Evolutionary conservation across 92 coral and sea anemone species (phyloP).

Genomic region (Palythoa grandiflora): DNA sequence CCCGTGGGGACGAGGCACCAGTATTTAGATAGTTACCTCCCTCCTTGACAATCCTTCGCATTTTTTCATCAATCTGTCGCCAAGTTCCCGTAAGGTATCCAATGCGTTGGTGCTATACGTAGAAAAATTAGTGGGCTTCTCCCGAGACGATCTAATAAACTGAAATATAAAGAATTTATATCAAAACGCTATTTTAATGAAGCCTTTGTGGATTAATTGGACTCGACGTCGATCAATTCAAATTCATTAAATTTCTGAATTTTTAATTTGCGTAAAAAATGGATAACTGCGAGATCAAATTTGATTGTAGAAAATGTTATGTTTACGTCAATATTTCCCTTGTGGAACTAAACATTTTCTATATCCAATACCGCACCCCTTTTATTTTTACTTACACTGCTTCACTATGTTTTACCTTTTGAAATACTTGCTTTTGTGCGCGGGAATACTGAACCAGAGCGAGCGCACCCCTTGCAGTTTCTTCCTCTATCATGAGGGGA

Average conservation of each 20-base stretch:
- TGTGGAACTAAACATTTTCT: not conserved
- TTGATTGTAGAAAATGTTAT: conserved; percentile 1
- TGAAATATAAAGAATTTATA: conserved; percentile 6
- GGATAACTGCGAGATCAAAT: conserved; percentile 5
- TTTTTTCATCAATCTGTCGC: conserved; percentile 38
- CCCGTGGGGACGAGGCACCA: conserved; percentile 31
- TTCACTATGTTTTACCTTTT: conserved; percentile 20
- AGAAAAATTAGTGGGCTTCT: conserved; percentile 47
- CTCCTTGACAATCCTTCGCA: conserved; percentile 40
- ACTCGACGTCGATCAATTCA: not conserved
- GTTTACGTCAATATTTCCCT: not conserved
- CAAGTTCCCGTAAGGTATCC: conserved; percentile 36
- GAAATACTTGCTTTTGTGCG: conserved; percentile 63
- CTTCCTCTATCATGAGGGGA: conserved; percentile 38
- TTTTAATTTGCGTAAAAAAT: not conserved
- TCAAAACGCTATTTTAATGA: not conserved
- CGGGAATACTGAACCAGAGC: conserved; percentile 59
- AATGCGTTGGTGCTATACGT: conserved; percentile 36
- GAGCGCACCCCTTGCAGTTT: conserved; percentile 44
- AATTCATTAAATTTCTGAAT: not conserved
- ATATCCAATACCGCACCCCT: not conserved
- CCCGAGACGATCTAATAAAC: conserved; percentile 50
- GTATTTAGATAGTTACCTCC: conserved; percentile 38
- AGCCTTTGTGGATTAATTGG: not conserved
- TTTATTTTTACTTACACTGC: not conserved